Base-by-base conservation (phyloP, 2,888 invertebrate genomes). In the Drosophila multiciliata region DNA sequence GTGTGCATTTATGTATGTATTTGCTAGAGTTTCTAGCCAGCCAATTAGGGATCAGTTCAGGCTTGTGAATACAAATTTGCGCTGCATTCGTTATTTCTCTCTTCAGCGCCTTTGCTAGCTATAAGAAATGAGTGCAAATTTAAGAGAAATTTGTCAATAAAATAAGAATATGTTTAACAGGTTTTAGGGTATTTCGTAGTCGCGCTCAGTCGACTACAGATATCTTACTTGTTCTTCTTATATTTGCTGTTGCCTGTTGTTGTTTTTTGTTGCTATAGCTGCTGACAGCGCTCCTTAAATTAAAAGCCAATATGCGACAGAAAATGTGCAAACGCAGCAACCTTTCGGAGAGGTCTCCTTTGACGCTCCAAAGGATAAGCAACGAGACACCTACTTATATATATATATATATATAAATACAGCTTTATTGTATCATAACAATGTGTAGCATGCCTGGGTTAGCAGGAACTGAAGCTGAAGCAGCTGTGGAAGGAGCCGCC, bases 281-380 rank as follows among this genome's bases (percentile, higher is more conserved):
- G 84, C 88, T 84, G 84, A 88, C 88, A 76, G 71, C 68, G 88
- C 81, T 83, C 74, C 70, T 84, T 60, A 84, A 88, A 84, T 84
- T 88, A 88, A 84, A 84, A 86, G 84, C 84, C 88, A 86, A 86
- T 84, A 84, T 88, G 89, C 69, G 81, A 71, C 75, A 83, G 73
- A 75, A 79, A 88, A 81, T 83, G 70, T 75, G 79, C 79, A 61
- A 83, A 86, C 84, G 86, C 68, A 67, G 86, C 80, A 85, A 60
- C 42, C 71, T 70, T 52, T 66, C 64, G 60, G 67, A 53, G 62
- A 69, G 70, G 76, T 53, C 61, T 71, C 61, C 54, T 52, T 45
- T 50, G 32, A 48, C 50, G 32, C 23, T 48, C 17, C 48, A 61
- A 55, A 49, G 63, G 54, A 75, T 67, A 71, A 42, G 74, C 32